Percentiles rank a stretch among this genome's conserved stretches.
Evolutionary conservation across 2,888 invertebrate genomes (phyloP).

Genomic region (Micropterix aruncella): DNA sequence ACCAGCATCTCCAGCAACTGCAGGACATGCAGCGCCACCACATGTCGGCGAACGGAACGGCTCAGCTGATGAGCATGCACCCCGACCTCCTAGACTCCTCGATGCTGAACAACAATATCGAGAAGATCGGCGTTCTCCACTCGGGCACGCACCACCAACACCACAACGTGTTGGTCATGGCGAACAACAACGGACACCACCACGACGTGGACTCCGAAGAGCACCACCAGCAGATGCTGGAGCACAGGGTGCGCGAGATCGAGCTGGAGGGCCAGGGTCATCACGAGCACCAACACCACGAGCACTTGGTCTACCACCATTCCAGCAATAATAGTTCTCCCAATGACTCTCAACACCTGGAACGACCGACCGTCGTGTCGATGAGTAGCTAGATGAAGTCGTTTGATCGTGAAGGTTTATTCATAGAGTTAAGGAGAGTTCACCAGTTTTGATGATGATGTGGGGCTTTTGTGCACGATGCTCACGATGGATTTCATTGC

Average conservation of each 20-base stretch:
- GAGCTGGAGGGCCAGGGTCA: constrained; percentile 16
- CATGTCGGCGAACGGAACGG: constrained; percentile 1
- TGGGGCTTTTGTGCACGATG: no score
- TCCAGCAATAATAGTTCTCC: constrained; percentile 10
- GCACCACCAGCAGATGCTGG: constrained; percentile 16
- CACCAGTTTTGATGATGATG: no score
- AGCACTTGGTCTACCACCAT: constrained; percentile 17
- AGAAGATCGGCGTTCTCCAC: constrained; percentile 14
- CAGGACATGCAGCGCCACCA: constrained; percentile 7
- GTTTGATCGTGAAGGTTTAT: no score
- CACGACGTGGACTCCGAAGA: neutral
- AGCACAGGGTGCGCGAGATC: constrained; percentile 8
- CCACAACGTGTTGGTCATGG: constrained; percentile 7
- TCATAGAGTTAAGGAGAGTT: no score
- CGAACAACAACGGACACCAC: neutral
- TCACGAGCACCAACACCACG: constrained; percentile 17
- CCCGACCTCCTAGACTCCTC: constrained; percentile 14
- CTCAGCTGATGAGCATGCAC: constrained; percentile 2
- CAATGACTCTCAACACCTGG: constrained; percentile 25
- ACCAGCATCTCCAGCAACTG: constrained; percentile 4
- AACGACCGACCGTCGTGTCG: constrained; percentile 38
- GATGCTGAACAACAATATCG: constrained; percentile 11
- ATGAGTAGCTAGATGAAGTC: constrained; percentile 36
- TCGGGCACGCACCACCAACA: constrained; percentile 7
- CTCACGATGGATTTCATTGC: no score